Conservation (phyloP, 2,888 invertebrate species). For the Heteropelma amictum region DNA sequence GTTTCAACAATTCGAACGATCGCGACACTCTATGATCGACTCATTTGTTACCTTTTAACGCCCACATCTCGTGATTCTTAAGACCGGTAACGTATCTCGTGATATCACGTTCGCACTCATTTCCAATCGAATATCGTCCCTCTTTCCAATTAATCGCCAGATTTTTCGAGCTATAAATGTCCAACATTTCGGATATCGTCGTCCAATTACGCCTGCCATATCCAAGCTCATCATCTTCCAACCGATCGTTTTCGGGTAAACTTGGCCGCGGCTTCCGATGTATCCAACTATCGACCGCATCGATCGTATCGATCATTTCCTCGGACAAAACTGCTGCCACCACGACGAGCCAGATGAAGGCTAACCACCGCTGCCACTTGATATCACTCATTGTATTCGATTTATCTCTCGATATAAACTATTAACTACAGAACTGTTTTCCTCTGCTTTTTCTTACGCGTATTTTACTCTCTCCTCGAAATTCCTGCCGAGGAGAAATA, state of each 20-base stretch:
- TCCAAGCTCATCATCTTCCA: conserved; percentile 41
- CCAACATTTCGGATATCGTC: conserved; percentile 69
- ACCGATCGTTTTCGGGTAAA: conserved; percentile 54
- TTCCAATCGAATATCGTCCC: conserved; percentile 67
- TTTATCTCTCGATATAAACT: neutral
- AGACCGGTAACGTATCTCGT: conserved; percentile 71
- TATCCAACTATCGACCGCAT: conserved; percentile 42
- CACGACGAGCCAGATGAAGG: conserved; percentile 18
- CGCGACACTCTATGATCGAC: neutral
- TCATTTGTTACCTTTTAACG: conserved; percentile 71
- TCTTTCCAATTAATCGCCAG: conserved; percentile 79
- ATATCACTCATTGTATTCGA: conserved; percentile 46
- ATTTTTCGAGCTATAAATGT: conserved; percentile 69
- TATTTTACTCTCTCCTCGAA: neutral
- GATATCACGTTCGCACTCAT: conserved; percentile 70
- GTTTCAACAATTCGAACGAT: neutral
- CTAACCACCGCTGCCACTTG: conserved; percentile 43
- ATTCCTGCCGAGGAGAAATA: neutral
- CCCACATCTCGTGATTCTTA: conserved; percentile 72
- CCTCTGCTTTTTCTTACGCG: neutral
- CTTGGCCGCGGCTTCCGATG: conserved; percentile 66
- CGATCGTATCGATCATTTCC: conserved; percentile 1
- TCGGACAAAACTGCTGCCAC: conserved; percentile 37
- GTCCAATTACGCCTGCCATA: conserved; percentile 70
- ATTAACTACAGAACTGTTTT: no score